Conservation (phyloP, 2,888 invertebrate species). For the Lasioglossum malachurum region DNA sequence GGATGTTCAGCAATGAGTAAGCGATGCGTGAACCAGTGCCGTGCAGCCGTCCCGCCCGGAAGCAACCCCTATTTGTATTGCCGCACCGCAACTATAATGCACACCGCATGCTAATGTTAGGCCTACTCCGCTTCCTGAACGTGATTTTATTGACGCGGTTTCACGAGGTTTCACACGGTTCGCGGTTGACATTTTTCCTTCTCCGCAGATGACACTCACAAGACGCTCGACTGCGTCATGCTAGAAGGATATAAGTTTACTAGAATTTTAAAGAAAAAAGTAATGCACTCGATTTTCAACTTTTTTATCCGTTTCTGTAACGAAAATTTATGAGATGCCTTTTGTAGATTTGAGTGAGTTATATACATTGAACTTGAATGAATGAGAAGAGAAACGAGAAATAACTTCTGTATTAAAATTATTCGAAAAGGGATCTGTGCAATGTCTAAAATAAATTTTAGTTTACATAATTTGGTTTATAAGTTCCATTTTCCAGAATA, state of each 20-base stretch:
- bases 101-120: constrained; percentile 65
- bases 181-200: not conserved
- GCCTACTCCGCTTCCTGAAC: constrained; percentile 19
- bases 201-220: not conserved
- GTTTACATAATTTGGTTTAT: too few relatives aligned
- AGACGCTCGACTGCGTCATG: not conserved
- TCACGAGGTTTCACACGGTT: constrained; percentile 14
- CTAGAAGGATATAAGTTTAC: not conserved
- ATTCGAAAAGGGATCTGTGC: too few relatives aligned
- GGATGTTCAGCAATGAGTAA: constrained; percentile 77
- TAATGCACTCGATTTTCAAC: not conserved
- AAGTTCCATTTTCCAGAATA: too few relatives aligned
- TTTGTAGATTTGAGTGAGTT: too few relatives aligned
- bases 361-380: too few relatives aligned
- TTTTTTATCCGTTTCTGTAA: too few relatives aligned
- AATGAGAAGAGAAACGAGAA: too few relatives aligned
- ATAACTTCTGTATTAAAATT: too few relatives aligned
- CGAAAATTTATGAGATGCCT: too few relatives aligned
- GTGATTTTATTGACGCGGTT: constrained; percentile 32
- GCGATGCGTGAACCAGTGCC: constrained; percentile 76
- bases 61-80: constrained; percentile 73
- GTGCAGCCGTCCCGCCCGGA: constrained; percentile 65
- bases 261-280: not conserved
- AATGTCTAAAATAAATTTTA: too few relatives aligned
- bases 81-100: constrained; percentile 64